Percentiles rank a stretch among this genome's conserved stretches.
phyloP scores from a whole-genome alignment of 2,797 vertebrate species.

The Thunnus albacares region DNA sequence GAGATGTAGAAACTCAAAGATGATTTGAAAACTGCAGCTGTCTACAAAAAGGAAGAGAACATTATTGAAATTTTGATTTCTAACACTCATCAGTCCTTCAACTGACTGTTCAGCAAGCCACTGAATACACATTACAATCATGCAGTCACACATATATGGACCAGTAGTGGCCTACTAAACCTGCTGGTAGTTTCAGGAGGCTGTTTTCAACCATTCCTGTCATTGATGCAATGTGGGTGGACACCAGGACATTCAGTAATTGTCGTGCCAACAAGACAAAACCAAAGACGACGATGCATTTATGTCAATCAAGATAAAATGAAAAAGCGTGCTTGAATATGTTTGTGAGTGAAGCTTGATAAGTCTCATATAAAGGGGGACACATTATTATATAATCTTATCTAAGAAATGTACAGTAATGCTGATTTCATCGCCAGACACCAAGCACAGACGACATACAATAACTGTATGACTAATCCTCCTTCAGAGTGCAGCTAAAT shows the following conservation, averaged over 20 bases:
- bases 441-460: constrained; percentile 6
- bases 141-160: background rate
- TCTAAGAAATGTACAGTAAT: background rate
- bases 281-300: background rate
- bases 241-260: background rate
- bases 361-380: background rate
- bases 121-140: background rate
- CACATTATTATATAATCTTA: background rate
- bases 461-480: constrained; percentile 44
- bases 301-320: background rate
- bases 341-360: background rate
- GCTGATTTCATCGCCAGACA: constrained; percentile 43
- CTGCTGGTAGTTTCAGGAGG: background rate
- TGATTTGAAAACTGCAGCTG: background rate
- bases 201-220: background rate
- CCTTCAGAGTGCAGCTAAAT: background rate
- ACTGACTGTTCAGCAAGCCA: background rate
- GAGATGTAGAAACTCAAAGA: constrained; percentile 37
- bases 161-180: background rate
- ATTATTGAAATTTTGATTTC: background rate
- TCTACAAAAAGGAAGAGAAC: background rate
- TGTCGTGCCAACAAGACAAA: background rate
- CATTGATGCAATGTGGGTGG: background rate
- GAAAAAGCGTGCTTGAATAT: background rate
- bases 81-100: background rate